Base-by-base conservation (phyloP, 2,888 invertebrate genomes). In the Andrena dorsata region DNA sequence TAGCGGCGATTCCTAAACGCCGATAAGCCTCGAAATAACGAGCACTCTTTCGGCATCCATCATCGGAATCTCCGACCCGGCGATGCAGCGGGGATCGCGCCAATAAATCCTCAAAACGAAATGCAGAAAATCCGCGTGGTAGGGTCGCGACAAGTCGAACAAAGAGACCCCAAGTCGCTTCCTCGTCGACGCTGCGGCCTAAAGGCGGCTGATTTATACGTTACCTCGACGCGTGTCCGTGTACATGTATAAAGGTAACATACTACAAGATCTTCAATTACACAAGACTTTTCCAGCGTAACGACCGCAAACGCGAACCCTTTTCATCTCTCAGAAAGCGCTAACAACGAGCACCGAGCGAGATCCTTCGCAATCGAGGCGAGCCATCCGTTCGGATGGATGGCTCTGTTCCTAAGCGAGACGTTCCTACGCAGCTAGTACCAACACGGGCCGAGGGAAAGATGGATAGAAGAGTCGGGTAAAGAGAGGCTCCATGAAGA, bases 141-240 rank as follows among this genome's bases (percentile, higher is more conserved):
- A 51, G 72, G 60, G 32, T 72, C 68, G 72, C 64, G 72, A 65
- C 73, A 65, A 63, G 72, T 60, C 66, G 61, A 73, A 78, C 77
- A 78, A 78, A 78, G 77, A 71, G 51, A 63, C 35, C 63, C 41
- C 28, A 26, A 56, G 79, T 76, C 70, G 68, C 41, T 71, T 56
- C 60, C 23, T 69, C 56, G 63, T 60, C 83, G 72, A 51, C 68
- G 53, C 61, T 65, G 47, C 35, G 70, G 64, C 76, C 66, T 49
- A 80, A 79, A 83, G 79, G 58, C 70, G 61, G 74, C 76, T 83
- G 83, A 84, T 84, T 79, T 84, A 83, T 84, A 74, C 71, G 77
- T 80, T 81, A 63, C 49, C 41, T 35, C 70, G 69, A 65, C 47
- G 66, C 76, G 73, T 75, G 63, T 69, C 28, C 64, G 68, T 41